These are phyloP conservation scores for Calliphora vomitoria DNA, from an alignment of 2,888 invertebrate species.

Conservation along the genomic window DNA sequence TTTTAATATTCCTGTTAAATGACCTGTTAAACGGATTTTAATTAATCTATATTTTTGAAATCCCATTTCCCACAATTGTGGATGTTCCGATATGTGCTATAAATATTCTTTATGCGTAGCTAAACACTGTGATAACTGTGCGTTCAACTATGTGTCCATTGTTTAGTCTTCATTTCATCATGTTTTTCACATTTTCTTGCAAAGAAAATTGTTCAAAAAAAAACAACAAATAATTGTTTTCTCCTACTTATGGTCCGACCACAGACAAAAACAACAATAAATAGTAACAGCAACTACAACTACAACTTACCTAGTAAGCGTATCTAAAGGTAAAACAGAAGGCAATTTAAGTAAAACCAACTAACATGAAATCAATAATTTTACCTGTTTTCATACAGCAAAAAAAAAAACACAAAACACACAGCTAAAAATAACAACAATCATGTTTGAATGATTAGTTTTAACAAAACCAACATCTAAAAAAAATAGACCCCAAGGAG, in stretches of 20 bases:
- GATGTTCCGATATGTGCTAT: conserved; percentile 22
- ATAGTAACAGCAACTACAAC: neutral
- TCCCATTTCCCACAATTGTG: neutral
- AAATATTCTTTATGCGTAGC: conserved; percentile 54
- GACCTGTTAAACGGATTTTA: too few species aligned
- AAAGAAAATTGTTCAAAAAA: conserved; percentile 25
- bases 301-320: neutral
- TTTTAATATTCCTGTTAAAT: too few species aligned
- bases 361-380: conserved; percentile 13
- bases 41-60: too few species aligned
- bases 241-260: conserved; percentile 32
- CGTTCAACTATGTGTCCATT: neutral
- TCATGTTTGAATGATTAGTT: neutral
- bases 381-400: conserved; percentile 18
- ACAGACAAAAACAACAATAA: neutral
- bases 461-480: neutral
- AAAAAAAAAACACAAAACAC: neutral
- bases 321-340: conserved; percentile 28
- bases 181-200: conserved; percentile 17
- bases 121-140: conserved; percentile 47
- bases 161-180: conserved; percentile 17
- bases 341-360: conserved; percentile 8
- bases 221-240: conserved; percentile 48
- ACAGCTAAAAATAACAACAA: neutral
- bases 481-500: neutral